Percentiles rank a stretch among this genome's conserved stretches.
phyloP scores from a whole-genome alignment of 2,797 vertebrate genomes.

The Lepilemur ruficaudatus region DNA sequence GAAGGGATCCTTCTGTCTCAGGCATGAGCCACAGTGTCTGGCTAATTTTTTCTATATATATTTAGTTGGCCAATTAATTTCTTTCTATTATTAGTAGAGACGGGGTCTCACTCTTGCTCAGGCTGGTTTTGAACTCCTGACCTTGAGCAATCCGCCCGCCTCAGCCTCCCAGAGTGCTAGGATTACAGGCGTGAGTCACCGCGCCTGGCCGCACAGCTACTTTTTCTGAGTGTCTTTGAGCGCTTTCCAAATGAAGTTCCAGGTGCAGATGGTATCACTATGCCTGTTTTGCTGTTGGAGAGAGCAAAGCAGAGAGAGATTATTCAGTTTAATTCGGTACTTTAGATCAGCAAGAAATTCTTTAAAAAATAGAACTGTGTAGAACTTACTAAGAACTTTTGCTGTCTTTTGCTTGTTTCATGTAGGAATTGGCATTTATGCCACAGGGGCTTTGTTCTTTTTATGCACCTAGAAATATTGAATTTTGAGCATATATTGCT shows the following conservation, averaged over 20 bases:
- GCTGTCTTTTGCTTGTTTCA: neutral
- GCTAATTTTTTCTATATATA: too few relatives aligned
- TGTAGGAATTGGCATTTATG: neutral
- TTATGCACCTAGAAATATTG: neutral
- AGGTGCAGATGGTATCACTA: neutral
- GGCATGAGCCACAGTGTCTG: too few relatives aligned
- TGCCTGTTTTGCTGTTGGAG: neutral
- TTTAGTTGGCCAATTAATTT: too few relatives aligned
- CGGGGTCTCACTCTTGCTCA: too few relatives aligned
- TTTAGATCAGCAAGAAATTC: neutral
- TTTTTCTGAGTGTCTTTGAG: neutral
- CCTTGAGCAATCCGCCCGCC: too few relatives aligned
- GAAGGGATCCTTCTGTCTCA: too few relatives aligned
- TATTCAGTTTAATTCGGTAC: neutral
- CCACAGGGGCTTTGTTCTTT: neutral
- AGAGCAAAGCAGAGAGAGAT: neutral
- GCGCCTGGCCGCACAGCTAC: too few relatives aligned
- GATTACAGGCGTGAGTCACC: too few relatives aligned
- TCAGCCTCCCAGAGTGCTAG: too few relatives aligned
- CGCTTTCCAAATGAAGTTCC: constrained; percentile 9
- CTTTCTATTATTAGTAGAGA: too few relatives aligned
- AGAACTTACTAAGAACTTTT: neutral
- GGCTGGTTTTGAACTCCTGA: too few relatives aligned
- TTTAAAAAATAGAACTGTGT: neutral
- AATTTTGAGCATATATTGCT: neutral